phyloP scores from a whole-genome alignment of 2,888 invertebrate species.

The Drosophila lacicola region DNA sequence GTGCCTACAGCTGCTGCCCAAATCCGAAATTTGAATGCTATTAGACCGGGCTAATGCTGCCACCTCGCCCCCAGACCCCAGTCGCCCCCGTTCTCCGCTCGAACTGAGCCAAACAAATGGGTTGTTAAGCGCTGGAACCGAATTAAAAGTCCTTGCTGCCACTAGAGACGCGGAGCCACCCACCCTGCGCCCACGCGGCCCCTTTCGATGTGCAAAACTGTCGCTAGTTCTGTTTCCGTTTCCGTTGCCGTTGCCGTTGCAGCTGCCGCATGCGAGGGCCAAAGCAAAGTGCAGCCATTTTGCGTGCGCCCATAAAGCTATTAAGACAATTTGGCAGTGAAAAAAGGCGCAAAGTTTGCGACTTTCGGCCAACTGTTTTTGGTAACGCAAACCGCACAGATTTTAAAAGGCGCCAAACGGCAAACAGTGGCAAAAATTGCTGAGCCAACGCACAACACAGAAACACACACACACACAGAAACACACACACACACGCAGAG shows the following conservation, averaged over 20 bases:
- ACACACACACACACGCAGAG: constrained; percentile 26
- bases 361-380: constrained; percentile 43
- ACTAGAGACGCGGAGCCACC: constrained; percentile 1
- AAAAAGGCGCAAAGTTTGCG: constrained; percentile 52
- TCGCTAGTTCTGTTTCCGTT: constrained; percentile 52
- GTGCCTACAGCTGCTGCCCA: constrained; percentile 20
- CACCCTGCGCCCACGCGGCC: neutral
- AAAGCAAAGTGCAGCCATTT: constrained; percentile 78
- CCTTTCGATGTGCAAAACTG: constrained; percentile 39
- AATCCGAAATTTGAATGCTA: constrained; percentile 56
- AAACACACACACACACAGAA: constrained; percentile 18
- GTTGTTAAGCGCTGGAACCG: constrained; percentile 59
- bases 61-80: neutral
- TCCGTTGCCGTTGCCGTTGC: constrained; percentile 18
- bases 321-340: constrained; percentile 79
- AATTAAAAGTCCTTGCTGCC: constrained; percentile 67
- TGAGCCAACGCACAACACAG: constrained; percentile 47
- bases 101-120: constrained; percentile 53
- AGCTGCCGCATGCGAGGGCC: constrained; percentile 33
- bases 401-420: constrained; percentile 53
- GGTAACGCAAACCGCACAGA: constrained; percentile 56
- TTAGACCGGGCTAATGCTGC: constrained; percentile 48
- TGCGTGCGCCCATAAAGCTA: constrained; percentile 80
- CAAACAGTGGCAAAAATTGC: constrained; percentile 57
- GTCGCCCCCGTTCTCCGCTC: neutral